A percentile compares a stretch with the other conserved stretches of the same genome.
phyloP scores from a whole-genome alignment of 2,888 invertebrate genomes.

The Dynastes grantii region DNA sequence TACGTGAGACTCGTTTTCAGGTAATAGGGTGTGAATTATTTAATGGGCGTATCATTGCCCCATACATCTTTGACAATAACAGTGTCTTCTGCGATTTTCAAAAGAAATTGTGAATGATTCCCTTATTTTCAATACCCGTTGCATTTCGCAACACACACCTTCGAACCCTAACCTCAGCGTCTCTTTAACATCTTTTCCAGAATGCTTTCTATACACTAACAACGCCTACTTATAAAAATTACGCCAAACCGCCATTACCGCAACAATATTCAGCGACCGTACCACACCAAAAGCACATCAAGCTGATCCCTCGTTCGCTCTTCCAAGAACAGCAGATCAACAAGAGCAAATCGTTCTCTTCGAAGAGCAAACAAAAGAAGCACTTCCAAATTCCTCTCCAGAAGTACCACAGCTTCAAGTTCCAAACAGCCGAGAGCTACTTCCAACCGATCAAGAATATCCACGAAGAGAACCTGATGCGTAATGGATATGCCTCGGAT shows the following conservation, averaged over 20 bases:
- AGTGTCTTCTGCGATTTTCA: too few species aligned
- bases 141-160: too few species aligned
- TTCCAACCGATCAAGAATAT: constrained; percentile 79
- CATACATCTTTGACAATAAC: too few species aligned
- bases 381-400: constrained; percentile 78
- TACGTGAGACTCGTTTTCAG: too few species aligned
- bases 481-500: constrained; percentile 69
- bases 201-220: constrained; percentile 71
- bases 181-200: constrained; percentile 63
- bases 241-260: constrained; percentile 70
- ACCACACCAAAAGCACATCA: constrained; percentile 73
- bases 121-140: too few species aligned
- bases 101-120: too few species aligned
- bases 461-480: constrained; percentile 70
- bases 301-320: constrained; percentile 69
- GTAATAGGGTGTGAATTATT: too few species aligned
- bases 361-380: constrained; percentile 72
- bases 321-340: constrained; percentile 67
- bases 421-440: constrained; percentile 73
- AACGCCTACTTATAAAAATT: constrained; percentile 75
- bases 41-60: too few species aligned
- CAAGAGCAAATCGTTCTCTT: constrained; percentile 69
- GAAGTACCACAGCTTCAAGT: constrained; percentile 77
- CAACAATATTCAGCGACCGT: constrained; percentile 72
- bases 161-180: too few species aligned